Conservation (phyloP, 2,888 invertebrate species). For the Heliconius hortense region DNA sequence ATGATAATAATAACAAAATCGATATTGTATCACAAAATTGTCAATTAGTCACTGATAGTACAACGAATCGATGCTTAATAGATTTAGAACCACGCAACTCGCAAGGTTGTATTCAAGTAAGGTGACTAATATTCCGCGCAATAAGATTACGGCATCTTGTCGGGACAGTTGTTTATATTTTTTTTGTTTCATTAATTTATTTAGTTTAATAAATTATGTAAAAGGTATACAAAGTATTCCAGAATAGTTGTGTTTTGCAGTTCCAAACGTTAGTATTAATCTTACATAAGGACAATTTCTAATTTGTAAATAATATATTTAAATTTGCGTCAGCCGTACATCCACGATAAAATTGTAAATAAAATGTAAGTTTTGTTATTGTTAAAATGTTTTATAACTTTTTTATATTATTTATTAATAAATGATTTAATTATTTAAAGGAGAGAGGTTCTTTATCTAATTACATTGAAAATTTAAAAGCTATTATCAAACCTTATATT, state of each 20-base stretch:
- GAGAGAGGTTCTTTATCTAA: not conserved
- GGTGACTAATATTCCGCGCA: slow-evolving; percentile 36
- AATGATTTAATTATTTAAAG: not conserved
- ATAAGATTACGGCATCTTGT: slow-evolving; percentile 37
- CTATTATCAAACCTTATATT: slow-evolving; percentile 2
- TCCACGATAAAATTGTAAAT: not conserved
- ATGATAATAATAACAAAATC: slow-evolving; percentile 4
- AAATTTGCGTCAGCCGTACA: slow-evolving; percentile 9
- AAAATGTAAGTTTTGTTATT: not conserved
- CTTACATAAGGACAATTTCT: not conserved
- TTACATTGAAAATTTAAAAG: not conserved
- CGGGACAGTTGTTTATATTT: slow-evolving; percentile 30
- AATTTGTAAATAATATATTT: not conserved
- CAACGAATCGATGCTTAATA: slow-evolving; percentile 33
- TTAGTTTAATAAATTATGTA: not conserved
- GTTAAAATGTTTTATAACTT: not conserved
- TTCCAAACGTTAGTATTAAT: not conserved
- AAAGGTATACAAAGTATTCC: not conserved
- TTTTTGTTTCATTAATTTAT: slow-evolving; percentile 13
- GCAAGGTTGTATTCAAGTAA: slow-evolving; percentile 32
- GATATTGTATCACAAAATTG: slow-evolving; percentile 23
- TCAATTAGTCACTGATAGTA: slow-evolving; percentile 38
- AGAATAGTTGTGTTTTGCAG: not conserved
- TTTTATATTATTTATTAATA: not conserved
- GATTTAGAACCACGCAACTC: slow-evolving; percentile 35